Base-by-base conservation (phyloP, 1,140 invertebrate species). In the Calephelis virginiensis region DNA sequence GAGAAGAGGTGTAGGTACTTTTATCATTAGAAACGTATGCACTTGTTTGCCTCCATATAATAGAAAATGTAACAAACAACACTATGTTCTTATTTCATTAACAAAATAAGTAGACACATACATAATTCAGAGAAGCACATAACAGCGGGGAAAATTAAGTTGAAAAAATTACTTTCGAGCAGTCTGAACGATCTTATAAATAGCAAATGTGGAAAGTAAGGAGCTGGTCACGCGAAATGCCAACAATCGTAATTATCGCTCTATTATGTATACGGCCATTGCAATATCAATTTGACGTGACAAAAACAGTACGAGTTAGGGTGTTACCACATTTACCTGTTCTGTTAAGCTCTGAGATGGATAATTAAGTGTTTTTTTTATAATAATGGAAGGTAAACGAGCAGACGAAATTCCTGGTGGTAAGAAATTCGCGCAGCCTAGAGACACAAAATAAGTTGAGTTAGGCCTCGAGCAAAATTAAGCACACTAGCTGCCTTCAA, bases 121-220 rank as follows among this genome's bases (percentile, higher is more conserved):
- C 71, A 77, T 73, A 81, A 81, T 74, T 71, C 74, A 74, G 71
- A 14, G 67, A 61, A 9, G 28, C 48, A 64, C 80, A 85, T 85
- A 76, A 81, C 80, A 83, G 61, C 66, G 77, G 80, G 71, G 80
- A 85, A 85, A 85, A 77, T 78, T 56, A 13, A 47, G 67, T 14
- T 66, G 71, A 82, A 81, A 85, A 85, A 83, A 76, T 74, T 80
- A 85, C 81, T 85, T 82, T 85, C 81, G 53, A 75, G 70, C 14
- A 37, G 50, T 61, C 60, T 50, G 65, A 59, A 13, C 66, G 71
- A 71, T 81, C 80, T 82, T 80, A 75, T 80, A 75, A 82, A 79
- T 80, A 76, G 73, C 69, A 50, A 53, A 67, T 71, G 76, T 85
- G 78, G 78, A 85, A 85, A 82, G 81, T 78, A 75, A 75, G 73